phyloP scores from a whole-genome alignment of 2,888 invertebrate genomes.

The Stenchaetothrips biformis region DNA sequence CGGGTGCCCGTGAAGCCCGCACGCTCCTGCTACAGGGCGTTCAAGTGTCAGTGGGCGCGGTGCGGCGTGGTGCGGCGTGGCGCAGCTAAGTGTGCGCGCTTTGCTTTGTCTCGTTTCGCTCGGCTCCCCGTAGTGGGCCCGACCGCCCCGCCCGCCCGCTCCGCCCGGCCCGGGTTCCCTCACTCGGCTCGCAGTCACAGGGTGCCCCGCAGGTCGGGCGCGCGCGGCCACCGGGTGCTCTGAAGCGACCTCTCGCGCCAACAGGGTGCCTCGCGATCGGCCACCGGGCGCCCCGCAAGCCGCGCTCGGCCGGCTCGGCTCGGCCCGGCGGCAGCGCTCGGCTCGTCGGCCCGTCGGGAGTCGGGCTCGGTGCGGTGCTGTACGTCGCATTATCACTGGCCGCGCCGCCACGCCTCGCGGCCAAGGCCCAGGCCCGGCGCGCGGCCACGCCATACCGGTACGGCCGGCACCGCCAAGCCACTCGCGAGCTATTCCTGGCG shows the following conservation, averaged over 20 bases:
- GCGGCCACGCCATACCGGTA: too few relatives aligned
- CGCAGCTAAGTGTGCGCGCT: conserved; percentile 24
- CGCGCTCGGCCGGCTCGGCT: neutral
- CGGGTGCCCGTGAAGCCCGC: conserved; percentile 1
- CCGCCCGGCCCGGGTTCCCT: conserved; percentile 18
- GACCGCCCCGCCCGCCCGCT: conserved; percentile 6
- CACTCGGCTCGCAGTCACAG: conserved; percentile 22
- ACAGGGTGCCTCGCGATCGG: conserved; percentile 22
- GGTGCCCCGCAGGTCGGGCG: conserved; percentile 19
- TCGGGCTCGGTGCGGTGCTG: neutral
- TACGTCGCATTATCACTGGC: conserved; percentile 13
- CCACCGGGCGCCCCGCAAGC: conserved; percentile 13
- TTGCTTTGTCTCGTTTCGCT: conserved; percentile 24
- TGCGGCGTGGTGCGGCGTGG: neutral
- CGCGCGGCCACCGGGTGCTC: conserved; percentile 23
- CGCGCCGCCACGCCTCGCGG: neutral
- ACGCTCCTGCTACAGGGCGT: conserved; percentile 20
- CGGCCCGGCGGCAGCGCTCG: neutral
- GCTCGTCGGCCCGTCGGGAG: neutral
- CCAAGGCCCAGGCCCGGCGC: neutral
- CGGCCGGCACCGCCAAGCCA: neutral
- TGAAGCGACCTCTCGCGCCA: conserved; percentile 22
- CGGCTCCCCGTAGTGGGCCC: conserved; percentile 6
- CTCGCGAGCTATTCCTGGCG: conserved; percentile 4
- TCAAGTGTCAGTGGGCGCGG: conserved; percentile 24